A percentile compares a stretch with the other conserved stretches of the same genome.
These are phyloP conservation scores for Ecdyonurus torrentis DNA, from an alignment of 2,888 invertebrate species.

Conservation along the genomic window DNA sequence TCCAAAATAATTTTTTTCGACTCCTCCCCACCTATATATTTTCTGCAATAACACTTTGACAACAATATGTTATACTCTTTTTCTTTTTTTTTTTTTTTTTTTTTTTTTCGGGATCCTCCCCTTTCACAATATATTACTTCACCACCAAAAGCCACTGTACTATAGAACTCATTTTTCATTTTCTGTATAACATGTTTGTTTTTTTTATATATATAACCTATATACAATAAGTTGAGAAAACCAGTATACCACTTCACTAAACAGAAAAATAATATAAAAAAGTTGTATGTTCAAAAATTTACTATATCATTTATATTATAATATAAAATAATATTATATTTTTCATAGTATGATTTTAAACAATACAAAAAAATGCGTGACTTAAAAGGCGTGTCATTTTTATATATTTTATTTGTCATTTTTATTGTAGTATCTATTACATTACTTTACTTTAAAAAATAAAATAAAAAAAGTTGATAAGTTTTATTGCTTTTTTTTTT, in stretches of 20 bases:
- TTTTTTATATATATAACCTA: too few relatives aligned
- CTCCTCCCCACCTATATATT: too few relatives aligned
- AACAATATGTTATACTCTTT: neutral
- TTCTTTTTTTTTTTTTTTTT: too few relatives aligned
- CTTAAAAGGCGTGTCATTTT: neutral
- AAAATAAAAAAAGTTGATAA: neutral
- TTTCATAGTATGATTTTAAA: too few relatives aligned
- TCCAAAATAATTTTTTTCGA: neutral
- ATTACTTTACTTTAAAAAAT: too few relatives aligned
- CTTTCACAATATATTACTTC: neutral
- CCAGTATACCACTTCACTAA: too few relatives aligned
- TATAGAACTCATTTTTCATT: neutral
- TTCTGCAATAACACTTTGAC: neutral
- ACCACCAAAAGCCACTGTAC: neutral
- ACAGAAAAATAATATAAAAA: too few relatives aligned
- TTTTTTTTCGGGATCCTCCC: neutral
- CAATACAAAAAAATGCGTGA: too few relatives aligned
- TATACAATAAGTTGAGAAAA: too few relatives aligned
- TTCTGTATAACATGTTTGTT: too few relatives aligned
- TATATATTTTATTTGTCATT: neutral
- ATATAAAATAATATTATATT: neutral
- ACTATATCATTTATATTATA: too few relatives aligned
- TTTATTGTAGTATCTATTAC: neutral
- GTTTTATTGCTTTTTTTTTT: neutral
- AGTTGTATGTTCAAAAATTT: too few relatives aligned